A percentile compares a stretch with the other conserved stretches of the same genome.
phyloP scores from a whole-genome alignment of 64 coral and sea anemone genomes.

The Montipora capricornis region DNA sequence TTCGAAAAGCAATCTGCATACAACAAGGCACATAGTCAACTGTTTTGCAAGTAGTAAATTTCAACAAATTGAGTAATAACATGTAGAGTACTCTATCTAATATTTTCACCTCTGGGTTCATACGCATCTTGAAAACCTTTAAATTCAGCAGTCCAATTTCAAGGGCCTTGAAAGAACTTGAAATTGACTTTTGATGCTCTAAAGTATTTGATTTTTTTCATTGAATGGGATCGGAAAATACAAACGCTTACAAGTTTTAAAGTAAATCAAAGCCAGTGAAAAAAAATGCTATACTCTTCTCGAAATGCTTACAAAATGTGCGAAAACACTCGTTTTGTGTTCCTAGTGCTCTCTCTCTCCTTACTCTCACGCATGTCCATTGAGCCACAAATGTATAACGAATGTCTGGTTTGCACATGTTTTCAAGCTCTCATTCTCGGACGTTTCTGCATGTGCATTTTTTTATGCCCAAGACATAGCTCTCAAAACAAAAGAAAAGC shows the following conservation, averaged over 20 bases:
- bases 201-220: slow-evolving; percentile 31
- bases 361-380: slow-evolving; percentile 11
- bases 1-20: background rate
- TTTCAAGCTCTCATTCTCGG: slow-evolving; percentile 14
- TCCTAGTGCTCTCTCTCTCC: slow-evolving; percentile 8
- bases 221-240: slow-evolving; percentile 3
- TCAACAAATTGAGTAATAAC: slow-evolving; percentile 7
- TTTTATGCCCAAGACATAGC: slow-evolving; percentile 5
- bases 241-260: slow-evolving; percentile 7
- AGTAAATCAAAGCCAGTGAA: slow-evolving; percentile 32
- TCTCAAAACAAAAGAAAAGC: slow-evolving; percentile 13
- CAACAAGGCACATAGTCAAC: slow-evolving; percentile 22
- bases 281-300: background rate
- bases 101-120: slow-evolving; percentile 8
- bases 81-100: slow-evolving; percentile 2
- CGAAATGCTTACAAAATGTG: slow-evolving; percentile 11
- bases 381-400: slow-evolving; percentile 19
- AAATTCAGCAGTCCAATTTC: slow-evolving; percentile 21
- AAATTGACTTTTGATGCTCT: slow-evolving; percentile 16
- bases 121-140: slow-evolving; percentile 30
- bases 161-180: slow-evolving; percentile 25
- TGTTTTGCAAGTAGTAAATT: slow-evolving; percentile 5
- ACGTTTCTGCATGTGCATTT: background rate
- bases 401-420: slow-evolving; percentile 30
- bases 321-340: slow-evolving; percentile 1